A percentile compares a stretch with the other conserved stretches of the same genome.
These are phyloP conservation scores for Litocranius walleri DNA, from an alignment of 2,113 vertebrate genomes.

Conservation along the genomic window DNA sequence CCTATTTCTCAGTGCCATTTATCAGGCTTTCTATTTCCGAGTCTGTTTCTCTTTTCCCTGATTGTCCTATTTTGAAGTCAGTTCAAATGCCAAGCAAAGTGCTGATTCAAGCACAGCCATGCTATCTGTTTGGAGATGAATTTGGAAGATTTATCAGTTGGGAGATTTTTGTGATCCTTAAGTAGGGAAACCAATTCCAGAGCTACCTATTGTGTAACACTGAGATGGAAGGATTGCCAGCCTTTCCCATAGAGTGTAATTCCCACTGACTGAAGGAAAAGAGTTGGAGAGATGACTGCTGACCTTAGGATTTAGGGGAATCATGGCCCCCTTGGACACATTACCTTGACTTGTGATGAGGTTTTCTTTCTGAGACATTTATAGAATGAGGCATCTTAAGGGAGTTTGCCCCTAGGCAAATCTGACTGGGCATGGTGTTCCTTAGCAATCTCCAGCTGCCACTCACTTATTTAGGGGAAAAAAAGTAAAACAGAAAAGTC, in stretches of 20 bases:
- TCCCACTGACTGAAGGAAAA: neutral
- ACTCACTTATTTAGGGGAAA: neutral
- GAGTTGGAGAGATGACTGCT: neutral
- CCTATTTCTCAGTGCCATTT: slow-evolving; percentile 20
- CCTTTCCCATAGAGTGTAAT: neutral
- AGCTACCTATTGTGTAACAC: neutral
- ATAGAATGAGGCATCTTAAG: neutral
- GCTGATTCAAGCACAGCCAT: neutral
- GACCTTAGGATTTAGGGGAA: neutral
- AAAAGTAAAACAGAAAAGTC: neutral
- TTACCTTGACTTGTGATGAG: neutral
- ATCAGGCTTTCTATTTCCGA: slow-evolving; percentile 56
- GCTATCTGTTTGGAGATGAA: neutral
- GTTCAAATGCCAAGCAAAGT: neutral
- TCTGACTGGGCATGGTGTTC: neutral
- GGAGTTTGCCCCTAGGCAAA: neutral
- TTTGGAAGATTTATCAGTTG: neutral
- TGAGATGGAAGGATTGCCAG: neutral
- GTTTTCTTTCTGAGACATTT: neutral
- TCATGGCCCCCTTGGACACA: neutral
- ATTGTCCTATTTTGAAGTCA: slow-evolving; percentile 56
- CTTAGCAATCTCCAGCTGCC: neutral
- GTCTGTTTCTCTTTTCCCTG: slow-evolving; percentile 36
- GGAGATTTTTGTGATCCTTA: neutral
- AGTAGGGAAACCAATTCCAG: neutral